Evolutionary conservation across 1,140 invertebrate species (phyloP), one percentile per base, ranked within the genome.

Genomic region (Aleiodes sp.): DNA sequence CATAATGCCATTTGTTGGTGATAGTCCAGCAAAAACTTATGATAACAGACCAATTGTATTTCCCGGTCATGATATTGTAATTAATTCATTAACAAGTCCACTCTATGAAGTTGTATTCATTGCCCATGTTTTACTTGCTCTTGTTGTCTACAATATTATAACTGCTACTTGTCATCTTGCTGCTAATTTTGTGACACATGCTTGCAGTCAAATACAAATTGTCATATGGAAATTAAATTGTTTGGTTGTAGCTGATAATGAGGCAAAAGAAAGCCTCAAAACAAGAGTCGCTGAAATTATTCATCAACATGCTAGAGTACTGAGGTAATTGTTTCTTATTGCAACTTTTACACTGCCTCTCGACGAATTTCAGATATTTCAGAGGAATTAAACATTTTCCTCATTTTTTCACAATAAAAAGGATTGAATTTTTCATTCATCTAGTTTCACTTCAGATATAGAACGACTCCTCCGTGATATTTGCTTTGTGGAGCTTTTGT

Each of bases 41-140:
- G 1, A 77, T 71, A 2, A 59, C 26, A 73, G 75, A 65, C 46
- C 68, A 2, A 24, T 75, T 7, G 63, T 73, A 0, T 70, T 35
- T 8, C 72, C 73, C 1, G 35, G 65, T 14, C 72, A 72, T 12
- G 72, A 75, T n/a, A 2, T 71, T 1, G 21, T 68, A 1, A 26
- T 78, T 19, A 56, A 78, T n/a, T 65, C 71, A 0, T 65, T 70
- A 9, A 26, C 12, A 0, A 63, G 69, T 0, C 74, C 75, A 0
- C 62, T 29, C 8, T 78, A 77, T 21, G 76, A 78, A 9, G 69
- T 77, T 10, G 56, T 78, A n/a, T 78, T 73, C 9, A 2, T 21
- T 2, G 10, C 70, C 8, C 76, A 76, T 57, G 12, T 71, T 21
- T 10, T 78, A 9, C 62, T 70, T 12, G 70, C 70, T 3, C n/a